Conservation (phyloP, 2,797 vertebrate species). For the Forpus xanthops region DNA sequence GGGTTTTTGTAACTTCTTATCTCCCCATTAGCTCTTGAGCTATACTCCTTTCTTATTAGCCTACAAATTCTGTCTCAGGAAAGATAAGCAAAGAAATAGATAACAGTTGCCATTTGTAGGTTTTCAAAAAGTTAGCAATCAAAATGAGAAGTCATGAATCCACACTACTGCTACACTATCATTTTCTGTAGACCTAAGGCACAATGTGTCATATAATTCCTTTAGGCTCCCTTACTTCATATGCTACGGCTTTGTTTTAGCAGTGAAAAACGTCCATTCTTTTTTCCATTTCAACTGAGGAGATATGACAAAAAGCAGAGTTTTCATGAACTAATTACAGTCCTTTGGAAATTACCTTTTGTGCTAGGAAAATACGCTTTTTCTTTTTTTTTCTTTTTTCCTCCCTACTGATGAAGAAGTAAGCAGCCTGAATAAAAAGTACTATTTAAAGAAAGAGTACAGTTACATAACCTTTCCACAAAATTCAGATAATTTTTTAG, state of each 20-base stretch:
- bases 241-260: slow-evolving; percentile 54
- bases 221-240: slow-evolving; percentile 35
- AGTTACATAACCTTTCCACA: slow-evolving; percentile 80
- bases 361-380: slow-evolving; percentile 70
- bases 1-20: slow-evolving; percentile 24
- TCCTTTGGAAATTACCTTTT: slow-evolving; percentile 76
- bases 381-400: background rate
- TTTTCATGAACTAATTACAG: slow-evolving; percentile 78
- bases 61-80: slow-evolving; percentile 9
- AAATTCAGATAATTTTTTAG: slow-evolving; percentile 77
- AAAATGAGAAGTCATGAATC: slow-evolving; percentile 58
- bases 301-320: slow-evolving; percentile 72
- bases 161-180: slow-evolving; percentile 23
- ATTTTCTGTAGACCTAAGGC: slow-evolving; percentile 54
- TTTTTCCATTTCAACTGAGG: slow-evolving; percentile 49
- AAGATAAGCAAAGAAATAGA: slow-evolving; percentile 19
- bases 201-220: slow-evolving; percentile 48
- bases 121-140: slow-evolving; percentile 56
- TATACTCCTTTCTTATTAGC: slow-evolving; percentile 5
- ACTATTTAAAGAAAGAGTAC: slow-evolving; percentile 82
- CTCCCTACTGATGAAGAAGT: slow-evolving; percentile 66
- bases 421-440: slow-evolving; percentile 78
- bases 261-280: slow-evolving; percentile 64
- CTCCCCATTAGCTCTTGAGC: slow-evolving; percentile 28
- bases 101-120: slow-evolving; percentile 26